Evolutionary conservation across 2,888 invertebrate genomes (phyloP).

Genomic region (Amiota minor): DNA sequence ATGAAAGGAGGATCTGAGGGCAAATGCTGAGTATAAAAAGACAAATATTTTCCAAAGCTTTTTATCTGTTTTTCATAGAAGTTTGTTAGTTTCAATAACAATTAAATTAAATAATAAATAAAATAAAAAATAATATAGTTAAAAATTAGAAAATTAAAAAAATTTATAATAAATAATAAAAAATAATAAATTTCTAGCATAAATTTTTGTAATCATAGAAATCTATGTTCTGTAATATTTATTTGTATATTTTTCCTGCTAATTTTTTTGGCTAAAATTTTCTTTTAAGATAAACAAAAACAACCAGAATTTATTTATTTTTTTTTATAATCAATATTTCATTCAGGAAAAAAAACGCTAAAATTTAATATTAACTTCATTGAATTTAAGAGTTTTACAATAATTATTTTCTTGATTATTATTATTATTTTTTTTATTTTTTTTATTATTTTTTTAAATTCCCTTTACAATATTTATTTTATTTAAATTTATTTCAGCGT

Average conservation of each 20-base stretch:
- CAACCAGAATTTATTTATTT: constrained; percentile 42
- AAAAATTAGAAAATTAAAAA: too few species aligned
- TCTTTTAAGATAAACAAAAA: constrained; percentile 34
- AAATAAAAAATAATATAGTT: too few species aligned
- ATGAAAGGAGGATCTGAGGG: too few species aligned
- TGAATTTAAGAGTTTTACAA: constrained; percentile 30
- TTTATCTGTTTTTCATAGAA: too few species aligned
- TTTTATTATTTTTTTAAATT: constrained; percentile 4
- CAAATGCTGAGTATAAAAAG: too few species aligned
- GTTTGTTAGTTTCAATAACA: too few species aligned
- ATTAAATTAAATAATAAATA: too few species aligned
- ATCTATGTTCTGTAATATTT: not conserved
- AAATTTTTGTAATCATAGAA: too few species aligned
- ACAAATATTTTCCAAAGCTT: too few species aligned
- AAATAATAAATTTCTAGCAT: too few species aligned
- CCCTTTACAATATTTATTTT: constrained; percentile 9
- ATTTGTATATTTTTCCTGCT: constrained; percentile 28
- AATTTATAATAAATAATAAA: too few species aligned
- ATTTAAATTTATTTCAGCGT: constrained; percentile 46
- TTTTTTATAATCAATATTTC: constrained; percentile 43
- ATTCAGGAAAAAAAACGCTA: constrained; percentile 29
- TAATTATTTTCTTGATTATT: not conserved
- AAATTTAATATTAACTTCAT: constrained; percentile 29
- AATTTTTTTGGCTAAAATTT: constrained; percentile 23
- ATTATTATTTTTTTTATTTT: too few species aligned